Evolutionary conservation across 2,888 invertebrate species (phyloP), one percentile per base, ranked within the genome.

Genomic region (Tenodera sinensis): DNA sequence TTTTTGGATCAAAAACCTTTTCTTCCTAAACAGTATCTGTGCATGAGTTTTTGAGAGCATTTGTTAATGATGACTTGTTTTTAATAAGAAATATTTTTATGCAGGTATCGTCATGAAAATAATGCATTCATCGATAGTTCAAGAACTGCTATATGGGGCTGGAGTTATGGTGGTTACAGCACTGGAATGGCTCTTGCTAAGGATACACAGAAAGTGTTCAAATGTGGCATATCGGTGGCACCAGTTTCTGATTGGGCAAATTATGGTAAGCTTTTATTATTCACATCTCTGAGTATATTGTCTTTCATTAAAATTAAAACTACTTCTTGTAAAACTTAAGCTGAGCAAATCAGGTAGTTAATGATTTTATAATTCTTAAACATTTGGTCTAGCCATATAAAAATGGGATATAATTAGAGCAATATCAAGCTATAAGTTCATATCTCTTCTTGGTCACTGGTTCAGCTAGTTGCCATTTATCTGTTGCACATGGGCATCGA

Each of bases 161-260:
- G 99, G 99, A 98, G 98, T 92, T 99, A 99, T 93, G 99, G 99
- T 25, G 99, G 99, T 2, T 99, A 98, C 93, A 97, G 98, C 0
- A 96, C 98, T 1, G 97, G 97, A 7, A 96, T 98, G 94, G 97
- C 97, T 3, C 94, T 99, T 90, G 98, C 98, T 0, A 95, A 95
- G 84, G 98, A 98, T 91, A 92, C 92, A 28, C 94, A 95, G 0
- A 94, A 95, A 85, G 96, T 97, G 47, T 99, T 99, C 94, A 96
- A 97, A 91, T 99, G 99, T 93, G 99, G 98, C 0, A 97, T 98
- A 89, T 97, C 98, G 4, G 98, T 99, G 15, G 99, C 99, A 0
- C 99, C 99, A 0, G 99, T 99, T 27, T 98, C 98, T 0, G 98
- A 98, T 93, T 99, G 99, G 98, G 94, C 96, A 81, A 97, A 97